These are phyloP conservation scores for Catharus bicknelli DNA, from an alignment of 2,113 vertebrate genomes.

Conservation along the genomic window DNA sequence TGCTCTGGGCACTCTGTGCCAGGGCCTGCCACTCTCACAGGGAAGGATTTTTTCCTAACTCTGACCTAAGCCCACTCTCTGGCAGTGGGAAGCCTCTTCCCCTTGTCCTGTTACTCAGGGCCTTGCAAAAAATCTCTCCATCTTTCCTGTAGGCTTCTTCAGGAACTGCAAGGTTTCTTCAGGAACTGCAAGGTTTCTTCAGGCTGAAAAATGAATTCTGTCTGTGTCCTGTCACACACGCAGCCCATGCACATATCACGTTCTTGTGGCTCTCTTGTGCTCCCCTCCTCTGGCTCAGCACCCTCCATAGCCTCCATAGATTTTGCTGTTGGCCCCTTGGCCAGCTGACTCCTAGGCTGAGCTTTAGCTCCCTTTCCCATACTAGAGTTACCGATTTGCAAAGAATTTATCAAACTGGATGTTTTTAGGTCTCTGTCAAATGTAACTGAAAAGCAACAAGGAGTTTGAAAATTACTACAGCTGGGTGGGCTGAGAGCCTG, in stretches of 20 bases:
- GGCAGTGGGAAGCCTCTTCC: not conserved
- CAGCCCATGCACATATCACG: rapidly evolving
- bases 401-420: not conserved
- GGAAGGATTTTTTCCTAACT: not conserved
- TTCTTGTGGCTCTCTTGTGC: not conserved
- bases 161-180: not conserved
- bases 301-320: not conserved
- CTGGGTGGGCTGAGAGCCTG: not conserved
- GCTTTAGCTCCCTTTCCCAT: rapidly evolving
- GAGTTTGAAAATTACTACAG: not conserved
- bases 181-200: not conserved
- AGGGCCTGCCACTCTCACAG: not conserved
- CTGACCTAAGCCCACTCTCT: not conserved
- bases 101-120: not conserved
- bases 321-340: not conserved
- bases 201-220: not conserved
- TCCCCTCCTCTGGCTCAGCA: not conserved
- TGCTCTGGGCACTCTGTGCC: not conserved
- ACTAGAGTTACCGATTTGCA: not conserved
- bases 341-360: not conserved
- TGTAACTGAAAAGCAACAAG: not conserved
- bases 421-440: not conserved
- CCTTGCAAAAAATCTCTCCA: not conserved
- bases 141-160: not conserved
- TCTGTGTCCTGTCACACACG: not conserved